Conservation (phyloP, 2,113 vertebrate genomes). For the Toxotes chatareus region DNA sequence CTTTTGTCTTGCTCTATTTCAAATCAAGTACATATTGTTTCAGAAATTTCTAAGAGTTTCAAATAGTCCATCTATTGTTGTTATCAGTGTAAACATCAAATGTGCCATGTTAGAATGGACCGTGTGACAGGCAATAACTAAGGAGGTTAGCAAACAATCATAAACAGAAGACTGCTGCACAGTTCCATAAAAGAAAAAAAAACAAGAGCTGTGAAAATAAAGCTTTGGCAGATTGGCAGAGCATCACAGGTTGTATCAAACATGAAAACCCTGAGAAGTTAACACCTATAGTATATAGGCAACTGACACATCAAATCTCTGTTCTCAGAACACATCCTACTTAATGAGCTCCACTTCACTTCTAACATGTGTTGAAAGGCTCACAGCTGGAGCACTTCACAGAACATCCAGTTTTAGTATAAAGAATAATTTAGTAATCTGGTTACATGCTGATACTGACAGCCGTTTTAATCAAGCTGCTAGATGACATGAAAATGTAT, state of each 20-base stretch:
- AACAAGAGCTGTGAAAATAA: neutral
- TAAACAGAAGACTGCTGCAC: neutral
- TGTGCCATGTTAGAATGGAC: neutral
- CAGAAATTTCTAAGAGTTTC: neutral
- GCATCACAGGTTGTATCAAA: neutral
- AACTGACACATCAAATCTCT: constrained; percentile 34
- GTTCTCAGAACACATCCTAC: constrained; percentile 15
- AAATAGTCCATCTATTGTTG: neutral
- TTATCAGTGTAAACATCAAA: neutral
- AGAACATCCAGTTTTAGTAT: constrained; percentile 40
- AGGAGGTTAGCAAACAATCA: neutral
- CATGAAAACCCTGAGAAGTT: neutral
- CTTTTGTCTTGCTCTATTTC: neutral
- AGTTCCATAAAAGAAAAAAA: neutral
- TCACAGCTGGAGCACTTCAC: constrained; percentile 44
- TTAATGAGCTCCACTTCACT: constrained; percentile 52
- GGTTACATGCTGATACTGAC: constrained; percentile 18
- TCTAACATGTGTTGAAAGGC: constrained; percentile 50
- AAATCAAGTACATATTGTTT: neutral
- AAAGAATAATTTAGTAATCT: constrained; percentile 35
- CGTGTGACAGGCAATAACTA: neutral
- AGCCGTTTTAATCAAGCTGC: constrained; percentile 37
- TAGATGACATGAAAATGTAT: constrained; percentile 2
- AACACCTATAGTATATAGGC: constrained; percentile 26
- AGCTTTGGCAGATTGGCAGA: neutral